Percentiles rank a stretch among this genome's conserved stretches.
These are phyloP conservation scores for Misgurnus mizolepis DNA, from an alignment of 2,113 vertebrate genomes.

Conservation along the genomic window DNA sequence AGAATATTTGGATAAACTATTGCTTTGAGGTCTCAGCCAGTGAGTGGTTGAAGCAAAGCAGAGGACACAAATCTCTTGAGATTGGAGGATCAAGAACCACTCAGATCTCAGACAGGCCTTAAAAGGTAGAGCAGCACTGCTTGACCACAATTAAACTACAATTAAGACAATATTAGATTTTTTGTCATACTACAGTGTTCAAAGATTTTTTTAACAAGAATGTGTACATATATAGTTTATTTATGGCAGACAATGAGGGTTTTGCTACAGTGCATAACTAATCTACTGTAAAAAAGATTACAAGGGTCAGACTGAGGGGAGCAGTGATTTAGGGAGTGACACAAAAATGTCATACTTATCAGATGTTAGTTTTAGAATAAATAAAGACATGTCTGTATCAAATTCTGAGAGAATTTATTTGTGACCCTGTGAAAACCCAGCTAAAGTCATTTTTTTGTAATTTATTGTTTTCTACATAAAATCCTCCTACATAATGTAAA, in stretches of 20 bases:
- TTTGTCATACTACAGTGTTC: not conserved
- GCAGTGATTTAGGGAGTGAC: not conserved
- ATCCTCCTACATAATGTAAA: too few species aligned
- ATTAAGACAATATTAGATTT: not conserved
- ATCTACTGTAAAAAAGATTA: not conserved
- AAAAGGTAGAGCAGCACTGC: not conserved
- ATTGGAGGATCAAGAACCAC: conserved; percentile 8
- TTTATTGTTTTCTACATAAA: too few species aligned
- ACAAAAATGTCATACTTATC: not conserved
- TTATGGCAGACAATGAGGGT: not conserved
- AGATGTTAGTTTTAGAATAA: not conserved
- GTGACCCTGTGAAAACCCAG: too few species aligned
- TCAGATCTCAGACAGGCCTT: conserved; percentile 9
- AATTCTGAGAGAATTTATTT: not conserved
- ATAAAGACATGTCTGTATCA: not conserved
- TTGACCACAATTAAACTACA: not conserved
- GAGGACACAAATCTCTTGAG: conserved; percentile 35
- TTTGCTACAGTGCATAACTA: not conserved
- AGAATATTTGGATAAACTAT: too few species aligned
- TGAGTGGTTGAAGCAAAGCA: conserved; percentile 11
- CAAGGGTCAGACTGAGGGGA: not conserved
- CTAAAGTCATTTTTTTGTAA: too few species aligned
- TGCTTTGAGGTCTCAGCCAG: not conserved
- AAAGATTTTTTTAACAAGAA: not conserved
- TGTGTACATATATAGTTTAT: not conserved